Base-by-base conservation (phyloP, 1,140 invertebrate genomes). In the Harpegnathos saltator region DNA sequence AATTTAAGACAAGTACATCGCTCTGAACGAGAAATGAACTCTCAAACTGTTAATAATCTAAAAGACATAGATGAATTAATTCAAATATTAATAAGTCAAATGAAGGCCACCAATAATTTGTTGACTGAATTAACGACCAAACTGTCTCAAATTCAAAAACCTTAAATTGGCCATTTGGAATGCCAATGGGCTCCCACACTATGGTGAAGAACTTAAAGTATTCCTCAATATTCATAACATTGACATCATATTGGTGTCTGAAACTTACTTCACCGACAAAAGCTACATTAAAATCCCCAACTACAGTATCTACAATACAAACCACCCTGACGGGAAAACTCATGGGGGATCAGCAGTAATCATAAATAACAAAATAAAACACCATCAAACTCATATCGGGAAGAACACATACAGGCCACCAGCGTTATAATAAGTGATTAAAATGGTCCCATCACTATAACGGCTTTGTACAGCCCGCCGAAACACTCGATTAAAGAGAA, bases 261-360 rank as follows among this genome's bases (percentile, higher is more conserved):
- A 92, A 88, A 90, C 85, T 11, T 89, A 92, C 50, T 88, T 89
- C 62, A 90, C 90, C 1, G 17, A 62, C 0, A 82, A 58, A 77
- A 84, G n/a, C 1, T 59, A 65, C 26, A 68, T 91, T 48, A 81
- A 78, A 17, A 87, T 91, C 12, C 85, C 52, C 19, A 33, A 83
- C 4, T 91, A 89, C 62, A 63, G 14, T 1, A 58, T 59, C 1
- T 90, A 88, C 56, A n/a, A 69, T 65, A 65, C 33, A 3, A 48
- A n/a, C 0, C 62, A 65, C 52, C 87, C 90, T 26, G 82, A 87
- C 73, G 84, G 81, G 14, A 91, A 15, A 17, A 82, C 89, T 9
- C 90, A 91, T 48, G 87, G 85, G 15, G 86, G 87, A 5, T 68
- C 87, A 58, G 89, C 88, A 9, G 78, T 91, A 3, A 56, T 91